Base-by-base conservation (phyloP, 1,140 invertebrate genomes). In the Solenopsis invicta region DNA sequence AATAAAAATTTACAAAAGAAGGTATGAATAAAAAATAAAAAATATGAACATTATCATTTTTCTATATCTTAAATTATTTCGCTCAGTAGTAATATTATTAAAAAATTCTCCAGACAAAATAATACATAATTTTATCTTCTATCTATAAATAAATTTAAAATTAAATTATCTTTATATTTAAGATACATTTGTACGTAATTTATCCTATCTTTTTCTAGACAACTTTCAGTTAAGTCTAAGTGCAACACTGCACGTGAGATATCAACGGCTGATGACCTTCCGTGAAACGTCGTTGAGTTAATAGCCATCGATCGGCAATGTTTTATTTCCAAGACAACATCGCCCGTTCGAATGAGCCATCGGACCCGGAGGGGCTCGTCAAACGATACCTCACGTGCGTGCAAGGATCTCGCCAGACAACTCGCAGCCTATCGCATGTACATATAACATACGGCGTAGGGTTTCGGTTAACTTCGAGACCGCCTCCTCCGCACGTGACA, bases 221-320 rank as follows among this genome's bases (percentile, higher is more conserved):
- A 6, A 41, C 5, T 41, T 41, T 41, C 4, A 41, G 41, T 41
- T 41, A 41, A 29, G 29, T 41, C 8, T 41, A 41, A 41, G 41
- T 8, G 41, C 41, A 41, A 41, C 3, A 41, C 41, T 41, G 24
- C 76, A 48, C 24, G 59, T 34, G 48, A 66, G 16, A 24, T 16
- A 41, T 29, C 72, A 29, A 21, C 6, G 72, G 13, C n/a, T 69
- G 52, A 81, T 13, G 66, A 71, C 24, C 16, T 71, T 81, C 66
- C 66, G 66, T 50, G 64, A 81, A 81, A 29, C 37, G 64, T 69
- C 50, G 69, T n/a, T 21, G 16, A 81, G 52, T 81, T 71, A 71
- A 81, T 71, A 56, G 52, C 16, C 52, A 56, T 81, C 64, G 48
- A 81, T 67, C 50, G 78, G 12, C 50, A 13, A 18, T 5, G 21